Base-by-base conservation (phyloP, 2,797 vertebrate genomes). In the Microhierax caerulescens region DNA sequence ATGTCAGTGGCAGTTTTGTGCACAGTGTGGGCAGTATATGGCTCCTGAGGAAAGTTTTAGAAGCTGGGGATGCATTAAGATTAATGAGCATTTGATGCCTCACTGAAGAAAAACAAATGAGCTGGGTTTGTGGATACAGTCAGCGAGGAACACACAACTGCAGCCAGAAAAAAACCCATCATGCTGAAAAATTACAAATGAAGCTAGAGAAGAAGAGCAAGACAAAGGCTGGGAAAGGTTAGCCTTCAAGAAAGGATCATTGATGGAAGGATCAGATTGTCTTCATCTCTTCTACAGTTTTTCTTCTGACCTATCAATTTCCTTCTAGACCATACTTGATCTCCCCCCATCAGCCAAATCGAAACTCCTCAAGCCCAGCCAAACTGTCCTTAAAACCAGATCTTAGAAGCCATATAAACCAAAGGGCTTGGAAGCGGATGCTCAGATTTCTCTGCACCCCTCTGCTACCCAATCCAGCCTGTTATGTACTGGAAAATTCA, bases 81-180 rank as follows among this genome's bases (percentile, higher is more conserved):
- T 95, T 90, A 91, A 92, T 82, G 70, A 86, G 63, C 8, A 76
- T 82, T 82, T 82, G 83, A 94, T 77, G 88, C 77, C 34, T 79
- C 63, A 13, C 48, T 73, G 77, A 14, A 93, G 74, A 69, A 91
- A 90, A 94, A 90, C 88, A 92, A 93, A 77, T 12, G 67, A 86
- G 48, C 13, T 14, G 34, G 13, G 56, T 65, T 83, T 93, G 88
- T 89, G 64, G 75, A 91, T 68, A 86, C 11, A 76, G 34, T 41
- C 17, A 74, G 64, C 13, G 60, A 87, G 77, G 53, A 75, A 86
- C 67, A n/a, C 5, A 9, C 13, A 53, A 59, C 19, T n/a, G 48
- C n/a, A 88, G 80, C 25, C 61, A 60, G 43, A 64, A 74, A 75
- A 75, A 43, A 27, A 30, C 2, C 6, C 27, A 82, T 54, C 25